A percentile compares a stretch with the other conserved stretches of the same genome.
phyloP scores from a whole-genome alignment of 92 coral and sea anemone genomes.

The Montipora capitata region DNA sequence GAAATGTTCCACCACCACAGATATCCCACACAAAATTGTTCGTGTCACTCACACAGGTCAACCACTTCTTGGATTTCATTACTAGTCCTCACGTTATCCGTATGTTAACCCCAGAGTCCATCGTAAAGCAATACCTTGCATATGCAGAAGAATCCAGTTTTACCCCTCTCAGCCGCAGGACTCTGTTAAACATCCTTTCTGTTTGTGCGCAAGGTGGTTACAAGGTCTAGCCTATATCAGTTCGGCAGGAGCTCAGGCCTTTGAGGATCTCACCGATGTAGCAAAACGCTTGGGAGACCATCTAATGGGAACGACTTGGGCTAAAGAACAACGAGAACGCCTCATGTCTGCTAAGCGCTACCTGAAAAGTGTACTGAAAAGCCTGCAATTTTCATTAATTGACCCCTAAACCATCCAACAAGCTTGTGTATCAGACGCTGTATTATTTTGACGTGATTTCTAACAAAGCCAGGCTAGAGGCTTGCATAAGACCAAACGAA shows the following conservation, averaged over 20 bases:
- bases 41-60: conserved; percentile 55
- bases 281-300: conserved; percentile 51
- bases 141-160: conserved; percentile 61
- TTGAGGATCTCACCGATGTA: conserved; percentile 67
- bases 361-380: conserved; percentile 30
- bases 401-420: not conserved
- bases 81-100: conserved; percentile 58
- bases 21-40: conserved; percentile 56
- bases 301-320: conserved; percentile 26
- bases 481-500: not conserved
- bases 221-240: conserved; percentile 74
- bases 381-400: not conserved
- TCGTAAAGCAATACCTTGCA: conserved; percentile 64
- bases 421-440: not conserved
- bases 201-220: conserved; percentile 55
- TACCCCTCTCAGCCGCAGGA: conserved; percentile 61
- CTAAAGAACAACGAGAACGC: conserved; percentile 45
- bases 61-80: conserved; percentile 76
- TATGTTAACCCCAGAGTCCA: conserved; percentile 64
- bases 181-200: conserved; percentile 62
- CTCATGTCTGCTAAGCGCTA: conserved; percentile 46
- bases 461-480: not conserved
- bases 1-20: conserved; percentile 46
- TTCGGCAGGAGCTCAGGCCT: conserved; percentile 62
- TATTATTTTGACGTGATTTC: not conserved